Conservation (phyloP, 2,888 invertebrate genomes). For the Myopa tessellatipennis region DNA sequence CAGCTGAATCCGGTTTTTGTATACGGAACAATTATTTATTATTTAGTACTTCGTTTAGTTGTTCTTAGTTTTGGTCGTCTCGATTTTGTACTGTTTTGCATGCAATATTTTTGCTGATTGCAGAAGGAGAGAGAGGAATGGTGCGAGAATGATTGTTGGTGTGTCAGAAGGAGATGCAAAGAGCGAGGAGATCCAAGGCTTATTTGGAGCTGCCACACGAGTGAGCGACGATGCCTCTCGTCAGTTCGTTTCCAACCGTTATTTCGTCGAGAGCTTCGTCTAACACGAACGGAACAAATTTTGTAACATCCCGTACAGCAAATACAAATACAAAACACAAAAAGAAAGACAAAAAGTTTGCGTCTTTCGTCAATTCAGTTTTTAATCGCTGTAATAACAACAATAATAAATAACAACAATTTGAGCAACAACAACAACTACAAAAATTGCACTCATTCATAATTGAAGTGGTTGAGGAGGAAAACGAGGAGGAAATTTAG, state of each 20-base stretch:
- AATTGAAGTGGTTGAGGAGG: background rate
- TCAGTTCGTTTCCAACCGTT: conserved; percentile 64
- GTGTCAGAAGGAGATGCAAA: background rate
- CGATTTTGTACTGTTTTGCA: too few species aligned
- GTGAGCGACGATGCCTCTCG: too few species aligned
- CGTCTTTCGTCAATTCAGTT: conserved; percentile 17
- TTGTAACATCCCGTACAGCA: too few species aligned
- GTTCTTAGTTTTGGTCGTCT: background rate
- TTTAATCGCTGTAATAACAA: conserved; percentile 26
- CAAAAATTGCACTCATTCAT: conserved; percentile 7
- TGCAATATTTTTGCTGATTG: too few species aligned
- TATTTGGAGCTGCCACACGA: background rate
- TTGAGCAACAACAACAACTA: too few species aligned
- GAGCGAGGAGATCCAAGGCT: background rate
- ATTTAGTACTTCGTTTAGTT: background rate
- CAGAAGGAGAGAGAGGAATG: too few species aligned
- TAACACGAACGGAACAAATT: too few species aligned
- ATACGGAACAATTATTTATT: background rate
- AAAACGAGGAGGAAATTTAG: background rate
- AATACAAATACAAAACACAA: conserved; percentile 13
- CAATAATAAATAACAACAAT: too few species aligned
- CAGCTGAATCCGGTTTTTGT: background rate
- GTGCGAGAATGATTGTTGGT: too few species aligned
- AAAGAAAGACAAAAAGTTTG: conserved; percentile 21
- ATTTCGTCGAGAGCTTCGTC: conserved; percentile 50